Evolutionary conservation across 2,888 invertebrate species (phyloP), one percentile per base, ranked within the genome.

Genomic region (Melangyna quadrimaculata): DNA sequence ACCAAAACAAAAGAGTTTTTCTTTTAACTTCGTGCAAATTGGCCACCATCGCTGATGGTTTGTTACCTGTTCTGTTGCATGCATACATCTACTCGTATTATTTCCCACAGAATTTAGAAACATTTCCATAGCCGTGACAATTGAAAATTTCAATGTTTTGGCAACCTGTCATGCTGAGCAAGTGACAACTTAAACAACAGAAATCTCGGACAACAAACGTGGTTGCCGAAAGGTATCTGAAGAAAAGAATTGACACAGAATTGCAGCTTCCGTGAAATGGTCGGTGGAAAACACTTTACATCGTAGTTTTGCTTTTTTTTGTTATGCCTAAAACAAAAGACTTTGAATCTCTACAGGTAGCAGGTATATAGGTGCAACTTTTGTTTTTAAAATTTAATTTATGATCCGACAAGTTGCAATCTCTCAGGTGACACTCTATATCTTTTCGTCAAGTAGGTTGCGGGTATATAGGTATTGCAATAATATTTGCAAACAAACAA

Each of bases 191-290:
- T 40, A 12, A 51, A 69, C 81, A 81, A 61, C 70, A 48, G 61
- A 77, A 80, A n/a, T n/a, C n/a, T n/a, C n/a, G n/a, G 84, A 81
- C 72, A 86, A 45, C 45, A 65, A 65, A 45, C 29, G 65, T 86
- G 72, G 51, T 51, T 27, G 14, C 55, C 53, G 14, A 22, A 55
- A 48, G 45, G 51, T 45, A 55, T 12, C 70, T 40, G 55, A 53
- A 22, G 10, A 43, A 57, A 72, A 63, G 57, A 71, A 77, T 70
- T 73, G 69, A 55, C 77, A 80, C 57, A 61, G 72, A 70, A 77
- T 69, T 43, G 51, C 71, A 82, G 82, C 87, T 87, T 82, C 87
- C 82, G 82, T 87, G 78, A 87, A 87, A 71, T 27, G 32, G n/a
- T 57, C 32, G 32, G n/a, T 57, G 32, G 27, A 61, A 78, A 73